Evolutionary conservation across 2,797 vertebrate genomes (phyloP).

Genomic region (Paguma larvata): DNA sequence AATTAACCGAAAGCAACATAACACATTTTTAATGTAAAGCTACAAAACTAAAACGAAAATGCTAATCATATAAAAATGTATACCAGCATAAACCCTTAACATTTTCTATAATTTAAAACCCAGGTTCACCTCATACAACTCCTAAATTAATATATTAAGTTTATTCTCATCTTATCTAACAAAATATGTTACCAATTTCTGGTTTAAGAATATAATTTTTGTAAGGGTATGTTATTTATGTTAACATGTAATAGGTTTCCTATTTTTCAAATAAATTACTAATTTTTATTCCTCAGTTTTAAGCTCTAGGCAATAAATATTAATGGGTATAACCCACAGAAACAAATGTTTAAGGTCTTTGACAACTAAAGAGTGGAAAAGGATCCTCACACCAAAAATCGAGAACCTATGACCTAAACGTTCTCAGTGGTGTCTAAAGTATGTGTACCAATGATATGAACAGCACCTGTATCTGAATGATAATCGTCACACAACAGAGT

Average conservation of each 20-base stretch:
- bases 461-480: neutral
- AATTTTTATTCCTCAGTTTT: constrained; percentile 46
- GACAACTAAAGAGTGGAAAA: neutral
- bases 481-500: neutral
- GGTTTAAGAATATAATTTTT: constrained; percentile 26
- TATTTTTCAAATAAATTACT: constrained; percentile 41
- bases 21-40: constrained; percentile 37
- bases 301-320: constrained; percentile 42
- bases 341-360: neutral
- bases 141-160: constrained; percentile 39
- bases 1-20: constrained; percentile 53
- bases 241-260: neutral
- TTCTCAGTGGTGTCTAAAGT: constrained; percentile 28
- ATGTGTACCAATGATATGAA: constrained; percentile 14
- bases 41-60: constrained; percentile 50
- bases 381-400: neutral
- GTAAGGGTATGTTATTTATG: neutral
- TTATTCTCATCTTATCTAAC: constrained; percentile 42
- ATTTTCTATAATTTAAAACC: constrained; percentile 55
- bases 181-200: neutral
- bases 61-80: constrained; percentile 25
- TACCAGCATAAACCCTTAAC: constrained; percentile 40
- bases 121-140: neutral
- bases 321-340: constrained; percentile 8
- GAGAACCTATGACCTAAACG: neutral